Evolutionary conservation across 2,888 invertebrate species (phyloP), one percentile per base, ranked within the genome.

Genomic region (Lapara coniferarum): DNA sequence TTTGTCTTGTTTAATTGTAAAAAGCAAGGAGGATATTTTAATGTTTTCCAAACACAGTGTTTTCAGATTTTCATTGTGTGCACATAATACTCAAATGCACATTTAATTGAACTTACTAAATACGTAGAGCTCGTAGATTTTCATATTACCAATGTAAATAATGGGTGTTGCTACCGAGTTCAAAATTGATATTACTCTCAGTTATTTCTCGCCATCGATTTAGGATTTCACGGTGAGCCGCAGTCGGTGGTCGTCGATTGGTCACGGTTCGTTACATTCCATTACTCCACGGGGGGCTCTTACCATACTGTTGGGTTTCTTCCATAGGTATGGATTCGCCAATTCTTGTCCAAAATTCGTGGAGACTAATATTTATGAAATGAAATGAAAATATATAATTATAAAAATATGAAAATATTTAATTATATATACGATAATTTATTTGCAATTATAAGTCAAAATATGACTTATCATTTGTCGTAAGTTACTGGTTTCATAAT

Each of bases 191-290:
- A 51, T 51, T 51, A 51, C 10, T 3, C 13, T 19, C 10, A 44
- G 16, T 59, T 46, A 7, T 37, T 49, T 49, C 59, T 16, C 19
- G 63, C 19, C 46, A 63, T 46, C 19, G 63, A 63, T 63, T 63
- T 63, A 63, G 16, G 19, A 63, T 63, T 63, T 49, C 63, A 63
- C 63, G 49, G 46, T 13, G 63, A 10, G 16, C 13, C 10, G 16
- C 19, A 63, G 49, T 49, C 19, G 19, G 10, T 49, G 49, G 10
- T 63, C 49, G 49, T 63, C 49, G 63, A 63, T 63, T 25, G 49
- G 63, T 25, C 49, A 2, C 63, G 63, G 46, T 7, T 63, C 49
- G 63, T 63, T 63, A 63, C 2, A 12, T 46, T 13, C 6, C 13
- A 63, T 63, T 63, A 49, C 16, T 63, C 16, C 16, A 59, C 44